phyloP scores from a whole-genome alignment of 1,140 invertebrate genomes.

The Caenorhabditis inopinata region DNA sequence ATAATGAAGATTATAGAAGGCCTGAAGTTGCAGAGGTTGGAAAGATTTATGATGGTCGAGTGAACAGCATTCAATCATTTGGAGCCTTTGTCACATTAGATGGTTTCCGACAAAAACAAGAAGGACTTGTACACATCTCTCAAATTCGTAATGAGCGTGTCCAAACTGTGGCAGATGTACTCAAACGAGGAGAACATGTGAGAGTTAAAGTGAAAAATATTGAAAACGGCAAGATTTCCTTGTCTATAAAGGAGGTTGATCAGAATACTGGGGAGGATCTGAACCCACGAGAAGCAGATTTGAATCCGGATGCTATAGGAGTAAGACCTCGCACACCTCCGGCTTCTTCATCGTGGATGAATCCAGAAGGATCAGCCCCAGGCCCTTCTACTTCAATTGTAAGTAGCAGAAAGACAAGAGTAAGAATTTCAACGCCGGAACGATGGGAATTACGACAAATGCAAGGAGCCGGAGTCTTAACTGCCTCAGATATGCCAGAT shows the following conservation, averaged over 20 bases:
- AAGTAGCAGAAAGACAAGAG: constrained; percentile 62
- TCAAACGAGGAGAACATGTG: constrained; percentile 77
- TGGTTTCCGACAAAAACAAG: constrained; percentile 80
- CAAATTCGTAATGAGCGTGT: constrained; percentile 87
- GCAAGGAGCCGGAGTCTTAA: constrained; percentile 66
- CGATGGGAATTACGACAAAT: constrained; percentile 74
- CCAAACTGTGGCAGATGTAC: constrained; percentile 89
- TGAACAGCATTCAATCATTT: constrained; percentile 92
- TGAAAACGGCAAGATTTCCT: constrained; percentile 87
- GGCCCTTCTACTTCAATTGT: neutral
- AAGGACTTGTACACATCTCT: constrained; percentile 96
- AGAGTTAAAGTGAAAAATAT: constrained; percentile 84
- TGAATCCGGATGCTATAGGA: constrained; percentile 51
- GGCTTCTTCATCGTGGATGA: constrained; percentile 55
- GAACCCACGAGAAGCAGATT: constrained; percentile 75
- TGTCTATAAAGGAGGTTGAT: constrained; percentile 96
- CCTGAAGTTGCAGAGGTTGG: constrained; percentile 68
- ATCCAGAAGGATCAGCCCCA: constrained; percentile 44
- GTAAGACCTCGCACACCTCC: constrained; percentile 78
- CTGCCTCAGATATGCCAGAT: constrained; percentile 69
- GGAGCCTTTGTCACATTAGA: constrained; percentile 96
- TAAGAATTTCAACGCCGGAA: constrained; percentile 93
- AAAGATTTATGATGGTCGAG: constrained; percentile 87
- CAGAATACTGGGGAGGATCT: constrained; percentile 90
- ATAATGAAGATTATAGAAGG: constrained; percentile 52